phyloP scores from a whole-genome alignment of 2,888 invertebrate species.

The Tetragonisca angustula region DNA sequence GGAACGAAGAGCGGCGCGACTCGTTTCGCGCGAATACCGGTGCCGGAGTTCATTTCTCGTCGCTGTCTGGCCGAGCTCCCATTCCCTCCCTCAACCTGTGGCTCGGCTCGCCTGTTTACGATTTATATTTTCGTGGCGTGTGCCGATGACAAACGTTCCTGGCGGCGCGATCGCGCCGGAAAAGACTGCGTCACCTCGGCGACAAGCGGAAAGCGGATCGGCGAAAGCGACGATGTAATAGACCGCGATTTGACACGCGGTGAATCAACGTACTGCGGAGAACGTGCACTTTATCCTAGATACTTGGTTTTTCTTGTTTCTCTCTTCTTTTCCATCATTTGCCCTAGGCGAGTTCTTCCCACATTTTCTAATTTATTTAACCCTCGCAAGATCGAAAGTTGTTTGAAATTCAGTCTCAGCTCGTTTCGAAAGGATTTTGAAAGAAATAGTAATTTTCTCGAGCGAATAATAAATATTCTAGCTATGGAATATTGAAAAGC shows the following conservation, averaged over 20 bases:
- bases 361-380: too few relatives aligned
- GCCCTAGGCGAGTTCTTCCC: too few relatives aligned
- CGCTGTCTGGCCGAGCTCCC: constrained; percentile 42
- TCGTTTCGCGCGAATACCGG: constrained; percentile 56
- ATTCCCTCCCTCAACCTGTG: constrained; percentile 68
- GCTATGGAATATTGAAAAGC: too few relatives aligned
- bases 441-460: too few relatives aligned
- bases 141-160: constrained; percentile 67
- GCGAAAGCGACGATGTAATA: background rate
- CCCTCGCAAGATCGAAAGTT: too few relatives aligned
- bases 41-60: constrained; percentile 67
- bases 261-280: background rate
- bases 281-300: background rate
- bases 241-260: background rate
- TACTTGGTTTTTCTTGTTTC: background rate
- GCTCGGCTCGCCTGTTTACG: constrained; percentile 66
- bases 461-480: too few relatives aligned
- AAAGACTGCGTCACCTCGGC: constrained; percentile 29
- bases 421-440: too few relatives aligned
- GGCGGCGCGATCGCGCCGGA: constrained; percentile 25
- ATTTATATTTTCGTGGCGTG: constrained; percentile 68
- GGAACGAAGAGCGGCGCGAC: constrained; percentile 26
- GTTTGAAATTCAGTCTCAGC: too few relatives aligned
- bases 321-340: background rate
- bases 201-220: background rate